Base-by-base conservation (phyloP, 2,888 invertebrate genomes). In the Clistopyga incitator region DNA sequence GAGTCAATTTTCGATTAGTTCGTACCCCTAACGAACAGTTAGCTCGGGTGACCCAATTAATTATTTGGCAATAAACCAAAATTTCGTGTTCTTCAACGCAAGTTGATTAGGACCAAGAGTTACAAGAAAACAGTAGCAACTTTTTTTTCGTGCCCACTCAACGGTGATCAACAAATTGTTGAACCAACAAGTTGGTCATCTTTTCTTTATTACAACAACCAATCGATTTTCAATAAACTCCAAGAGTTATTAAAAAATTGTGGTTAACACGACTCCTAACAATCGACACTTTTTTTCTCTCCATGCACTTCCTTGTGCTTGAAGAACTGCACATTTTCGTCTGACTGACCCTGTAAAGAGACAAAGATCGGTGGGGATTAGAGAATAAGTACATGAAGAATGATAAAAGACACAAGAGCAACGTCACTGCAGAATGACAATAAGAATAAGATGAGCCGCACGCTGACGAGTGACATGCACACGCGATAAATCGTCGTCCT, bases 401-500 rank as follows among this genome's bases (percentile, higher is more conserved):
- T 38, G 20, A 64, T 18, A 42, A 38, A 64, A 64, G 34, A 38
- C 18, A 8, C 18, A n/a, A 11, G 38, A 64, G 64, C 18, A 38
- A 6, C 59, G 38, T 38, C 61, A 29, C 61, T 34, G 10, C n/a
- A 18, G 61, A 64, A 42, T 38, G 38, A 61, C 61, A 61, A 64
- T 38, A 64, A 64, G 18, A 64, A 64, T 38, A 38, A n/a, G 64
- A 64, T 20, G 64, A 8, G 11, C n/a, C 42, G 20, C 42, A 18
- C 61, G 34, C 18, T 34, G n/a, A 34, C 34, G 18, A 15, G 38
- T 42, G 64, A 64, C 64, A 64, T 42, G 56, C 56, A 42, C 83
- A 83, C 80, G 72, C 77, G 83, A 80, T 80, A 83, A 83, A 83
- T 83, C 72, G 77, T 64, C 64, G n/a, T 79, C 80, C 83, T 83